A percentile compares a stretch with the other conserved stretches of the same genome.
Conservation (phyloP, 2,888 invertebrate genomes). For the Elysia crispata region DNA sequence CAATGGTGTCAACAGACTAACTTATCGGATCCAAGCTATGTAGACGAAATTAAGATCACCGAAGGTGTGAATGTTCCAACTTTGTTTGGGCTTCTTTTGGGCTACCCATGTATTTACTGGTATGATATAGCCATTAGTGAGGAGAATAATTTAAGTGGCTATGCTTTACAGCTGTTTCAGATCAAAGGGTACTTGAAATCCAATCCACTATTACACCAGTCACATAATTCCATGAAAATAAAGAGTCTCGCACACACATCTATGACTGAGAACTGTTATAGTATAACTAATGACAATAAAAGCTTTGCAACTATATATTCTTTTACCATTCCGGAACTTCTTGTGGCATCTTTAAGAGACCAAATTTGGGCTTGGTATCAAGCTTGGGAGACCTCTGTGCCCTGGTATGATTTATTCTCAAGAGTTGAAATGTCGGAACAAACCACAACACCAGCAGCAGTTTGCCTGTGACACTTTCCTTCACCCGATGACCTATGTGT, state of each 20-base stretch:
- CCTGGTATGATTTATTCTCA: slow-evolving; percentile 12
- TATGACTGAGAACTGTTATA: neutral
- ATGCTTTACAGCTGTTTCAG: slow-evolving; percentile 22
- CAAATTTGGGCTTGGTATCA: neutral
- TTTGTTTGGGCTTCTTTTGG: slow-evolving; percentile 41
- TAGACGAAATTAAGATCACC: neutral
- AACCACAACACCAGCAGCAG: slow-evolving; percentile 2
- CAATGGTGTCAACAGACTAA: too few species aligned
- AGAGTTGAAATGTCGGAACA: slow-evolving; percentile 11
- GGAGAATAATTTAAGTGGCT: slow-evolving; percentile 23
- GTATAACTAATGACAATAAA: neutral
- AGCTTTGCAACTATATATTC: slow-evolving; percentile 11
- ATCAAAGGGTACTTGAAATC: slow-evolving; percentile 18
- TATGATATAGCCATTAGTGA: slow-evolving; percentile 26
- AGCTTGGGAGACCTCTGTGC: neutral
- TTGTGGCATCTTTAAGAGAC: neutral
- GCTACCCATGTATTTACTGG: slow-evolving; percentile 46
- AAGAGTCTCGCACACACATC: too few species aligned
- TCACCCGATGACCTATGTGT: too few species aligned
- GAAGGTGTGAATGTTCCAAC: slow-evolving; percentile 36
- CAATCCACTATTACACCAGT: neutral
- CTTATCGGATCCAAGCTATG: too few species aligned
- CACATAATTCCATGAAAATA: too few species aligned
- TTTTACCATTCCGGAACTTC: slow-evolving; percentile 28
- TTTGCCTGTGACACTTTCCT: neutral